Percentiles rank a stretch among this genome's conserved stretches.
These are phyloP conservation scores for Rallus crepitans DNA, from an alignment of 2,797 vertebrate species.

Conservation along the genomic window DNA sequence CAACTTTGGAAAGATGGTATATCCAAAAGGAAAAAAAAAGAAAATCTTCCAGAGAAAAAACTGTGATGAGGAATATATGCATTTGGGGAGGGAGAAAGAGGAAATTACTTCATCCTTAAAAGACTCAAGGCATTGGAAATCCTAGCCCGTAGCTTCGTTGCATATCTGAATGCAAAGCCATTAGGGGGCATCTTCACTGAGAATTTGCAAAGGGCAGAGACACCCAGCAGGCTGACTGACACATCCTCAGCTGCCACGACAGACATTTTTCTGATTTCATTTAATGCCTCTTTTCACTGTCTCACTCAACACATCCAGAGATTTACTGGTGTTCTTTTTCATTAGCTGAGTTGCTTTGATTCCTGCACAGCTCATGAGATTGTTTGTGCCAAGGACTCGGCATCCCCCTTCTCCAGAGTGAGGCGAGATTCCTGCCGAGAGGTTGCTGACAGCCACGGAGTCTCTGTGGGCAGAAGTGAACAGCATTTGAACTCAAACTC, in stretches of 20 bases:
- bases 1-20: constrained; percentile 4
- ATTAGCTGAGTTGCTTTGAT: background rate
- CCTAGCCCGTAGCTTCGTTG: background rate
- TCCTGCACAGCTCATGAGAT: background rate
- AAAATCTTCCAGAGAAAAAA: background rate
- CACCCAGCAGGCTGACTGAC: background rate
- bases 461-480: background rate
- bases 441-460: background rate
- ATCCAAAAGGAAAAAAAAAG: background rate
- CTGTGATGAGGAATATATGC: background rate
- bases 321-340: constrained; percentile 57
- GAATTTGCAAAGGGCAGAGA: background rate
- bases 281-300: constrained; percentile 21
- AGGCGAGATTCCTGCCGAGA: background rate
- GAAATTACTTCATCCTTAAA: constrained; percentile 12
- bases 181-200: background rate
- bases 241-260: constrained; percentile 55
- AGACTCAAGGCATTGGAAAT: background rate
- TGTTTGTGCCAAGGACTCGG: background rate
- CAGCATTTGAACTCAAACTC: background rate
- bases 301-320: constrained; percentile 63
- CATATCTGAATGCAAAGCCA: background rate
- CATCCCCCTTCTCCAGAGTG: background rate
- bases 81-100: background rate
- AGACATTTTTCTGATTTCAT: constrained; percentile 54